A percentile compares a stretch with the other conserved stretches of the same genome.
These are phyloP conservation scores for Dyspetes luteomarginatus DNA, from an alignment of 2,888 invertebrate genomes.

Conservation along the genomic window DNA sequence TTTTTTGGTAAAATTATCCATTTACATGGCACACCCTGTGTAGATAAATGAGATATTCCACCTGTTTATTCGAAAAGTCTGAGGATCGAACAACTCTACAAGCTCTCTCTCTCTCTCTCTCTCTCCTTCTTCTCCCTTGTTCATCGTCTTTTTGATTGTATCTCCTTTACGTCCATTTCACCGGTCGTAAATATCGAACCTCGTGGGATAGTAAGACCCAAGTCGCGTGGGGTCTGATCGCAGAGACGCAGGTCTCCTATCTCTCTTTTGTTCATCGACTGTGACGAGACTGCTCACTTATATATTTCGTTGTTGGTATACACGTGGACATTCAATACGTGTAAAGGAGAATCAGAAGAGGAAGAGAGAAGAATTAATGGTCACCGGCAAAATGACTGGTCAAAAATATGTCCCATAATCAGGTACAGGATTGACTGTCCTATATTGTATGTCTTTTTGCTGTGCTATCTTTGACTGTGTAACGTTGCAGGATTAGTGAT, in stretches of 20 bases:
- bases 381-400: not conserved
- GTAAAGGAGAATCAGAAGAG: too few species aligned
- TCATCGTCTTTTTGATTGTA: constrained; percentile 15
- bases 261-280: constrained; percentile 62
- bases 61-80: too few species aligned
- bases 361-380: constrained; percentile 62
- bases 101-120: too few species aligned
- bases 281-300: constrained; percentile 44
- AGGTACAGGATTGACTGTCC: too few species aligned
- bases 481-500: too few species aligned
- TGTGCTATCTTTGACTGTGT: too few species aligned
- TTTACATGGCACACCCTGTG: too few species aligned
- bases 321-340: constrained; percentile 9
- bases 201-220: constrained; percentile 76
- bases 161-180: constrained; percentile 23
- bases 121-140: not conserved
- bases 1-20: too few species aligned
- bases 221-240: constrained; percentile 78
- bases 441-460: too few species aligned
- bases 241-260: constrained; percentile 75
- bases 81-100: too few species aligned
- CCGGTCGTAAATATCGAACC: constrained; percentile 70
- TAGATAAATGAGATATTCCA: too few species aligned
- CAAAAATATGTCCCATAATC: too few species aligned
- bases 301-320: constrained; percentile 44